Conservation (phyloP, 1,140 invertebrate genomes). For the Hypothenemus hampei region DNA sequence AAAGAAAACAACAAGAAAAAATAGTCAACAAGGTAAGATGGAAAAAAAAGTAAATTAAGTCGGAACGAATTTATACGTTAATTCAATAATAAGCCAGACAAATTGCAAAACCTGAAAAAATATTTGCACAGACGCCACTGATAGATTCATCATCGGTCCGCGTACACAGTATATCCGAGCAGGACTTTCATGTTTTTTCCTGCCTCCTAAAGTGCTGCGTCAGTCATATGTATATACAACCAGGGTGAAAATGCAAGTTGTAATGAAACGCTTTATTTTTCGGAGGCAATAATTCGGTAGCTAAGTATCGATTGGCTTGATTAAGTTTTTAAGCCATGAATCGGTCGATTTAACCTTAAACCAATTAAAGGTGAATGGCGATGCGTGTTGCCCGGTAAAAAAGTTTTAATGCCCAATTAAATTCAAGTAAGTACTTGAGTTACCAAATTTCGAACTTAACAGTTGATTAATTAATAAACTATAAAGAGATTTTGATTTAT, state of each 20-base stretch:
- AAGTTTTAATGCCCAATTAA: too few species aligned
- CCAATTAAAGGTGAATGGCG: background rate
- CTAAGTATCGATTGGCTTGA: slow-evolving; percentile 16
- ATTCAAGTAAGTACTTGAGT: too few species aligned
- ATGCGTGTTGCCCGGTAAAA: too few species aligned
- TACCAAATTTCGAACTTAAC: too few species aligned
- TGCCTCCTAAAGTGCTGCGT: slow-evolving; percentile 1
- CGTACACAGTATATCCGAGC: slow-evolving; percentile 1
- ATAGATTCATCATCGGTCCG: slow-evolving; percentile 1
- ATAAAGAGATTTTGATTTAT: too few species aligned
- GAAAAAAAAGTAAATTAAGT: too few species aligned
- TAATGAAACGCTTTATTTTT: background rate
- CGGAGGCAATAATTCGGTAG: slow-evolving; percentile 14
- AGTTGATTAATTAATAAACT: too few species aligned
- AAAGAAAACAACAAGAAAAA: slow-evolving; percentile 90
- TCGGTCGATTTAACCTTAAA: background rate
- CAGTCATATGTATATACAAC: background rate
- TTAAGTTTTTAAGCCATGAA: slow-evolving; percentile 12
- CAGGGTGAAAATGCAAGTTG: slow-evolving; percentile 13
- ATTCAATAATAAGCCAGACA: slow-evolving; percentile 2
- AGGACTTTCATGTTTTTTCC: slow-evolving; percentile 2
- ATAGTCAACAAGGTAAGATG: slow-evolving; percentile 78
- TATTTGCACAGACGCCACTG: slow-evolving; percentile 1
- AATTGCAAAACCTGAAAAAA: slow-evolving; percentile 5
- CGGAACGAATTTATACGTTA: background rate